Conservation (phyloP, 2,888 invertebrate genomes). For the Drosophila buzzatii region DNA sequence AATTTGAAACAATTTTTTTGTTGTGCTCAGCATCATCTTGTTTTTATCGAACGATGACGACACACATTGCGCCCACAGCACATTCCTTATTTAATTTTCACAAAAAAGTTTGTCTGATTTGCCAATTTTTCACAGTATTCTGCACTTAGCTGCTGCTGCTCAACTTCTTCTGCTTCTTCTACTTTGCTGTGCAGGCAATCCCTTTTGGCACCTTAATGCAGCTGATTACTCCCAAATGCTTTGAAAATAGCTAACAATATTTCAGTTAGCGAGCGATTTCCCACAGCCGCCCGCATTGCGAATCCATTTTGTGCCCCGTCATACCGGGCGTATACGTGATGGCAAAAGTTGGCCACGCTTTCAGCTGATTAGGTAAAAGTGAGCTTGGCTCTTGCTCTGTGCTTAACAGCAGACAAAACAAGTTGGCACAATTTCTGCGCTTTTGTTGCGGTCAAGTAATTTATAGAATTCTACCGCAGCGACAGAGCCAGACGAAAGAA, state of each 20-base stretch:
- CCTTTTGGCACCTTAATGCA: conserved; percentile 14
- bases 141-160: background rate
- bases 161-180: background rate
- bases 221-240: conserved; percentile 21
- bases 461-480: conserved; percentile 55
- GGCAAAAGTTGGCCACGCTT: conserved; percentile 63
- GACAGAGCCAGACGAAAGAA: conserved; percentile 5
- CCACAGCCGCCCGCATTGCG: conserved; percentile 9
- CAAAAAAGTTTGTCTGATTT: conserved; percentile 18
- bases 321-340: conserved; percentile 51
- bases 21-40: background rate
- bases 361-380: conserved; percentile 72
- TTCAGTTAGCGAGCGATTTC: conserved; percentile 13
- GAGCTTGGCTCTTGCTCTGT: conserved; percentile 6
- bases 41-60: conserved; percentile 19
- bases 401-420: conserved; percentile 48
- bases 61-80: conserved; percentile 10
- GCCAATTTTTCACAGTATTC: conserved; percentile 16
- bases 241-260: conserved; percentile 34
- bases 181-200: background rate
- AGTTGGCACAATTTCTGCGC: conserved; percentile 65
- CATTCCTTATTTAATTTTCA: conserved; percentile 18
- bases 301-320: conserved; percentile 41
- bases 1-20: background rate
- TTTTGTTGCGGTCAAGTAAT: conserved; percentile 73